A percentile compares a stretch with the other conserved stretches of the same genome.
Evolutionary conservation across 2,797 vertebrate species (phyloP).

Genomic region (Tachyglossus aculeatus): DNA sequence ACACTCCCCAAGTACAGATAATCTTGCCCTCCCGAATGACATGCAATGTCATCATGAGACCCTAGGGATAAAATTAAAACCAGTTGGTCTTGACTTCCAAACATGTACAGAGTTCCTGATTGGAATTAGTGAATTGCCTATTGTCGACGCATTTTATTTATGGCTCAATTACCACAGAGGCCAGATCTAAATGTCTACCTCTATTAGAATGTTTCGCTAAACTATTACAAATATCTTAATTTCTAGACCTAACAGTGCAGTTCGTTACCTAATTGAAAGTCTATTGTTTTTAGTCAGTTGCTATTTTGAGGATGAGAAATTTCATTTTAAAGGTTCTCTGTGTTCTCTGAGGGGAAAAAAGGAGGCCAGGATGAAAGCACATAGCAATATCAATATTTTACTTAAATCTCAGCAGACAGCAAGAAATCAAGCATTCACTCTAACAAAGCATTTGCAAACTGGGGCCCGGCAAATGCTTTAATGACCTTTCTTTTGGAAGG

Average conservation of each 20-base stretch:
- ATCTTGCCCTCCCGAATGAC: background rate
- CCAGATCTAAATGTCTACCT: background rate
- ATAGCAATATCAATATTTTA: conserved; percentile 61
- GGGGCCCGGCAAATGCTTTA: conserved; percentile 59
- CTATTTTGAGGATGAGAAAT: conserved; percentile 36
- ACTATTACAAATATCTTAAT: background rate
- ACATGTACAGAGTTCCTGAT: background rate
- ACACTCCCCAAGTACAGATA: background rate
- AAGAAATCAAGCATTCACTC: conserved; percentile 48
- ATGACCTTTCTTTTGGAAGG: conserved; percentile 60
- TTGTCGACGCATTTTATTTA: background rate
- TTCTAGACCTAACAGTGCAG: too few relatives aligned
- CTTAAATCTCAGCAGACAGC: conserved; percentile 51
- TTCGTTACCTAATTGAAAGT: too few relatives aligned
- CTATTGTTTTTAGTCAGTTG: conserved; percentile 3
- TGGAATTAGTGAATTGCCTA: background rate
- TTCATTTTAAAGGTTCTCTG: conserved; percentile 44
- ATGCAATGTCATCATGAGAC: background rate
- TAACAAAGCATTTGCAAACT: conserved; percentile 41
- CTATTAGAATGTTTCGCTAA: background rate
- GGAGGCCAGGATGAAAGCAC: conserved; percentile 22
- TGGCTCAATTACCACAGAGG: background rate
- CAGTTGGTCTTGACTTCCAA: background rate
- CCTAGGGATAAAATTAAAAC: background rate
- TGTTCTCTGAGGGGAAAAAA: conserved; percentile 48